These are phyloP conservation scores for Paramuricea clavata DNA, from an alignment of 92 coral and sea anemone genomes.

Conservation along the genomic window DNA sequence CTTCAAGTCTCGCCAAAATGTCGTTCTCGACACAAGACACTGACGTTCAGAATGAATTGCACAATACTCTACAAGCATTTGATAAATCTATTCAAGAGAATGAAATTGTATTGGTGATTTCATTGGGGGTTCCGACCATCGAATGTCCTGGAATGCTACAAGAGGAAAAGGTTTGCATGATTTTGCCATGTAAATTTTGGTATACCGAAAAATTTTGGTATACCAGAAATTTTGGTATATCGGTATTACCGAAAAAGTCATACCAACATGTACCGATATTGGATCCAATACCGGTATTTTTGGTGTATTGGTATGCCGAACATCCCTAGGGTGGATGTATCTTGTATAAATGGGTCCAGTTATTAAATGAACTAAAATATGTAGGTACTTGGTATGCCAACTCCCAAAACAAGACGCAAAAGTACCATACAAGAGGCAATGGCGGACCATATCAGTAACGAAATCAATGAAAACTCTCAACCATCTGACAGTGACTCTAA, in stretches of 20 bases:
- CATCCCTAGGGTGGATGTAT: no score
- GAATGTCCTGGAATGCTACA: conserved; percentile 87
- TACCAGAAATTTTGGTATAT: no score
- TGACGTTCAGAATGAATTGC: conserved; percentile 24
- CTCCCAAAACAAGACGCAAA: conserved; percentile 39
- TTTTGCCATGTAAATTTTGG: no score
- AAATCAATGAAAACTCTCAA: background rate
- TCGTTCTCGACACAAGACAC: conserved; percentile 4
- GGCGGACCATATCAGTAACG: background rate
- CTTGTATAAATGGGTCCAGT: no score
- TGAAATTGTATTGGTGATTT: conserved; percentile 76
- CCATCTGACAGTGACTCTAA: conserved; percentile 19
- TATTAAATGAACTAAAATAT: no score
- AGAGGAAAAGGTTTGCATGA: conserved; percentile 85
- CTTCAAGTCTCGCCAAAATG: conserved; percentile 25
- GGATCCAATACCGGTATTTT: no score
- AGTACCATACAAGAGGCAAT: background rate
- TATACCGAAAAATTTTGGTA: no score
- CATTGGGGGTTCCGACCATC: conserved; percentile 74
- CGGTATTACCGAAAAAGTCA: no score
- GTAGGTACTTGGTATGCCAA: conserved; percentile 41
- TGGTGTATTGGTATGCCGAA: no score
- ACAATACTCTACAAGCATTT: conserved; percentile 59
- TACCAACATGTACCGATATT: no score
- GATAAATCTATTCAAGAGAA: conserved; percentile 64